Conservation (phyloP, 2,797 vertebrate species). For the Sylvilagus floridanus region DNA sequence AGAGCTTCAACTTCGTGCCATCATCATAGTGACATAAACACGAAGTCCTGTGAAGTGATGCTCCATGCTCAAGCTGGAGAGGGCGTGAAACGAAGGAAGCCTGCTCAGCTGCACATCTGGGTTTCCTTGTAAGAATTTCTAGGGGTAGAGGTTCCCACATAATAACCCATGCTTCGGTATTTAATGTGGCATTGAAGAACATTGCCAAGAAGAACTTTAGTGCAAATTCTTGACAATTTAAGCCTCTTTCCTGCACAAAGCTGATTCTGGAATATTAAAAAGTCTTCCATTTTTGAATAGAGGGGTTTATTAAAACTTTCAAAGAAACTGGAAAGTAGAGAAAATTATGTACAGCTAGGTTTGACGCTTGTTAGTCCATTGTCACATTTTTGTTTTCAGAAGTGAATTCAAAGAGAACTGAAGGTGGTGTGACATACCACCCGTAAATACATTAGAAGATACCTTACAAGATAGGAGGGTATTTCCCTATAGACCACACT, state of each 20-base stretch:
- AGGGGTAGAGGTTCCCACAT: not conserved
- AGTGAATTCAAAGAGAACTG: not conserved
- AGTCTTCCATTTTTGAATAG: not conserved
- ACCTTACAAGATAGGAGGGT: not conserved
- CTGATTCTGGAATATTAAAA: not conserved
- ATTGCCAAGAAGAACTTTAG: not conserved
- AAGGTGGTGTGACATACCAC: constrained; percentile 22
- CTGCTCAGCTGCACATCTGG: not conserved
- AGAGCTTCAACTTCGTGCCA: not conserved
- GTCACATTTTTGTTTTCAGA: constrained; percentile 41
- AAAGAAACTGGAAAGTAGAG: not conserved
- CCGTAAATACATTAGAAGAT: not conserved
- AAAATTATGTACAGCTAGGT: not conserved
- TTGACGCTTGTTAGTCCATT: not conserved
- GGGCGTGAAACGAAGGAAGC: not conserved
- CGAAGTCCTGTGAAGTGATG: not conserved
- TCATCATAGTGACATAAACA: not conserved
- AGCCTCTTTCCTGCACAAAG: not conserved
- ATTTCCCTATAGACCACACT: not conserved
- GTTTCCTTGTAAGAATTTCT: constrained; percentile 5
- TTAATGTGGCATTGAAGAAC: not conserved
- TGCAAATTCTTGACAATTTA: not conserved
- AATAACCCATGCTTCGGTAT: not conserved
- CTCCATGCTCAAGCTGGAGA: not conserved
- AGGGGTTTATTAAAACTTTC: not conserved